A percentile compares a stretch with the other conserved stretches of the same genome.
Conservation (phyloP, 2,888 invertebrate genomes). For the Cheilosia vulpina region DNA sequence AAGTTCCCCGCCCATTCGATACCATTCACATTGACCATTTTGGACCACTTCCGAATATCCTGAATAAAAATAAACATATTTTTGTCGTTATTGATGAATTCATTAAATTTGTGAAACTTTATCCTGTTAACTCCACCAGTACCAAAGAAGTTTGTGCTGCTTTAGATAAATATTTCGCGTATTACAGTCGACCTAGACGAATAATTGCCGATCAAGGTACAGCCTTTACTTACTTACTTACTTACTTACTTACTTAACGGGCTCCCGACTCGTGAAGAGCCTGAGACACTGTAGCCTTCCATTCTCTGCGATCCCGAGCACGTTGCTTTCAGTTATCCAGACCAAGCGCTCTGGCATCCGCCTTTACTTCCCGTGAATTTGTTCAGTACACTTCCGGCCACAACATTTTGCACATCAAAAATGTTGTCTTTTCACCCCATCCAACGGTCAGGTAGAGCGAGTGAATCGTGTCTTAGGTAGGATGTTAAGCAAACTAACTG, state of each 20-base stretch:
- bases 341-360: too few species aligned
- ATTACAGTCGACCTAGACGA: conserved; percentile 55
- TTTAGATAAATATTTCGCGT: conserved; percentile 60
- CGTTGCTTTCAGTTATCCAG: too few species aligned
- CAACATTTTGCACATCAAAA: conserved; percentile 18
- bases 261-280: too few species aligned
- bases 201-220: conserved; percentile 16
- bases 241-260: too few species aligned
- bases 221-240: not conserved
- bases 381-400: not conserved
- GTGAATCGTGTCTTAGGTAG: conserved; percentile 14
- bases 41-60: conserved; percentile 79
- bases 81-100: conserved; percentile 48
- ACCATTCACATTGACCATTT: conserved; percentile 82
- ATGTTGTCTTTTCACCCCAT: conserved; percentile 2
- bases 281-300: too few species aligned
- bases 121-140: conserved; percentile 20
- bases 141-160: conserved; percentile 47
- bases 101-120: conserved; percentile 46
- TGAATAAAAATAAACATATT: conserved; percentile 40
- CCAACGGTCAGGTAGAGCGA: conserved; percentile 3
- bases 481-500: conserved; percentile 12
- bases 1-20: conserved; percentile 37
- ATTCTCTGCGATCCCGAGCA: too few species aligned
- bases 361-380: conserved; percentile 1